Evolutionary conservation across 2,888 invertebrate species (phyloP), one percentile per base, ranked within the genome.

Genomic region (Archaeoteleia sp.): DNA sequence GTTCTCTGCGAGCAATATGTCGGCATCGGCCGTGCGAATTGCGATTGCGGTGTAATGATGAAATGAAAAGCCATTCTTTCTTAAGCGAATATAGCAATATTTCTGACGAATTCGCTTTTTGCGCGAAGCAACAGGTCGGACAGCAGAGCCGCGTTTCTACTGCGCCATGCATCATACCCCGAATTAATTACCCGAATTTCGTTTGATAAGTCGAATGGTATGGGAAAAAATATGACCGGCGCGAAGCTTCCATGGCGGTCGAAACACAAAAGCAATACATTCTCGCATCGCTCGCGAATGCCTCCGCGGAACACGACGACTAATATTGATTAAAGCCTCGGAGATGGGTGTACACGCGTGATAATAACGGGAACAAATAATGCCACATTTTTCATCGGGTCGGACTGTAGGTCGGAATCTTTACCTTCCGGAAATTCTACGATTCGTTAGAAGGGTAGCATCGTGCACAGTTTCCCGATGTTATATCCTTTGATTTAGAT

Each of bases 141-240:
- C 32, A 30, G 43, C 37, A 43, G 43, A 30, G 30, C 27, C 15
- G 48, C 48, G 14, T 55, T n/a, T 54, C 54, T 20, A 54, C 30
- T 46, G 23, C 15, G 15, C 40, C 29, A 42, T 62, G 48, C 32
- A 46, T 55, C 54, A 62, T 54, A 20, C 42, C 35, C 42, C 42
- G 51, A 63, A 70, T 72, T 70, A 57, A 66, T 63, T 67, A 54
- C 53, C 15, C 54, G 65, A 49, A 70, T 57, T 65, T 49, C 45
- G 45, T 53, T 62, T 57, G 45, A 53, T 57, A 67, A 61, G 54
- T 55, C 23, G 46, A 61, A 40, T 35, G 53, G 9, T 17, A 43
- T 40, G 27, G 7, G 43, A 58, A 54, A 20, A 60, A 43, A 65
- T 65, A 65, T 25, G 58, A 55, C 37, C 25, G 17, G 32, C 43